Evolutionary conservation across 2,797 vertebrate genomes (phyloP).

Genomic region (Xenops minutus): DNA sequence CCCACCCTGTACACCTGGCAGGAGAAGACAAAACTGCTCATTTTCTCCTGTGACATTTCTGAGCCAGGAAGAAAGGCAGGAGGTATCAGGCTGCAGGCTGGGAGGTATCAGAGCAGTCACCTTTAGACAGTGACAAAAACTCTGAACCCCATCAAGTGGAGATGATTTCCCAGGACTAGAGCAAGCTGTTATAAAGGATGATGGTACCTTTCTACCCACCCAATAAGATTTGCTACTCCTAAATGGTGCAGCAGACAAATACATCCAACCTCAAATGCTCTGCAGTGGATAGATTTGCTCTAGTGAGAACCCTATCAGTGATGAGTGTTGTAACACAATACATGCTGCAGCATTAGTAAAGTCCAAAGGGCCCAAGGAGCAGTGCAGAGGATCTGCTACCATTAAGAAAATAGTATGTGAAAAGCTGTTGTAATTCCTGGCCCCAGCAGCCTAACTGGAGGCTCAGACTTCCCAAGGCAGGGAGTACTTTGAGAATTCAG

Average conservation of each 20-base stretch:
- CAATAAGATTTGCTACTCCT: background rate
- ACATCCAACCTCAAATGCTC: background rate
- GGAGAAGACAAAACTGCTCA: background rate
- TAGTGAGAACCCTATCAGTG: background rate
- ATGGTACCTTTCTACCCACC: background rate
- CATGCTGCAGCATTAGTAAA: background rate
- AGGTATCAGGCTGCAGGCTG: background rate
- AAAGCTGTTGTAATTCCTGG: background rate
- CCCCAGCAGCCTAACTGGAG: background rate
- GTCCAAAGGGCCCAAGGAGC: background rate
- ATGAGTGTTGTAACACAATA: background rate
- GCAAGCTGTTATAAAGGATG: background rate
- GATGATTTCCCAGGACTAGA: background rate
- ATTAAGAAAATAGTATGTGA: background rate
- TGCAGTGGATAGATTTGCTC: background rate
- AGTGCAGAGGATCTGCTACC: background rate
- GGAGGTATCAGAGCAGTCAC: background rate
- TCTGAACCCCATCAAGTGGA: background rate
- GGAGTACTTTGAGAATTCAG: accelerated
- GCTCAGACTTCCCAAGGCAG: background rate
- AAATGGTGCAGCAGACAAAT: background rate
- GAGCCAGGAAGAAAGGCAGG: background rate
- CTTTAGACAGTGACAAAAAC: background rate
- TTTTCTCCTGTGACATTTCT: background rate
- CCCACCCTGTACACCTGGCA: background rate